Evolutionary conservation across 2,113 vertebrate genomes (phyloP), one percentile per base, ranked within the genome.

Genomic region (Nibea coibor): DNA sequence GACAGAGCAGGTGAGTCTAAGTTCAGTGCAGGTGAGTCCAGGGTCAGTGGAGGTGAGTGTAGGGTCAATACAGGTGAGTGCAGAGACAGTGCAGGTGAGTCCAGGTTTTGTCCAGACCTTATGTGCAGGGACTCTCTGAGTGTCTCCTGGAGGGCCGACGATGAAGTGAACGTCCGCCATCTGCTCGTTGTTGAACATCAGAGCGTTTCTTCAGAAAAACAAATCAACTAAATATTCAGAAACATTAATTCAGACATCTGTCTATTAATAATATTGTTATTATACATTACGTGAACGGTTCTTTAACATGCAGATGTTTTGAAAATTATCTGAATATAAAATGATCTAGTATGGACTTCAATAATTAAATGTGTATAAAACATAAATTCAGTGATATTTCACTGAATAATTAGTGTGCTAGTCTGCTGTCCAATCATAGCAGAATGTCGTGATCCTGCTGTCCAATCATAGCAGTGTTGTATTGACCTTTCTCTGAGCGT

Each of bases 141-240:
- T 94, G 17, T 95, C 96, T 82, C 96, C 97, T 24, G 94, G 93
- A 10, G 96, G 95, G 76, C 97, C 97, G 75, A 98, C 97, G 53
- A 99, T 86, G 92, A 99, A 98, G 93, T 97, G 97, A 74, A 98
- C 96, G 50, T 99, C 97, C 15, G 97, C 97, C 97, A 98, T 98
- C 80, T 97, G 96, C 90, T 99, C 97, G 93, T 97, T 99, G 94
- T 99, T 98, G 94, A 98, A 99, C 97, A 99, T 98, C 79, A 98
- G 93, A 56, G 97, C 97, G 88, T 98, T 98, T 94, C 97, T 98
- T 51, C 45, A 71, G 28, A 15, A 16, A 51, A 9, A 75, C 20
- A 65, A 51, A 39, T 39, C 8, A 39, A 39, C 35, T 39, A 39
- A 39, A 39, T 39, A 39, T 39, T 39, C 35, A 39, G 35, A 39